Evolutionary conservation across 2,797 vertebrate genomes (phyloP), one percentile per base, ranked within the genome.

Genomic region (Epinephelus awoara): DNA sequence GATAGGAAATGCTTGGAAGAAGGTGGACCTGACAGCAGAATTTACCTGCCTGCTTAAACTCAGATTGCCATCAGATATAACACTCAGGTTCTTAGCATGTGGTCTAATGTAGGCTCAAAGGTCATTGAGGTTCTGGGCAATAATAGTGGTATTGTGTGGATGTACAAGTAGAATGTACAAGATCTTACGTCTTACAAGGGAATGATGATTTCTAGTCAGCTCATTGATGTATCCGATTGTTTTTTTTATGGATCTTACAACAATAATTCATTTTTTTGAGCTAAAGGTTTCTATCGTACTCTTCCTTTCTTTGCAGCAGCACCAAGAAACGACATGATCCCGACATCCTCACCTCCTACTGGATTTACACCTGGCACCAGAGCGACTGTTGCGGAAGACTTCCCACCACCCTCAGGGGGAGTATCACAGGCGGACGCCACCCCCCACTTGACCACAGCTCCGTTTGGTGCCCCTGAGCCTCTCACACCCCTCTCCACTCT

Each of bases 361-460:
- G 68, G 58, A 12, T 58, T 84, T 10, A 56, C 75, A 46, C 79
- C 79, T 7, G 69, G 83, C 82, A 85, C 82, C 10, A 64, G 85
- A n/a, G 87, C 0, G 0, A 63, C 87, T 1, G 64, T 52, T 0
- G 15, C 88, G 0, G 83, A 89, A 67, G 87, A 68, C 57, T 64
- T 74, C 47, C 47, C 67, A 0, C 78, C 78, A 0, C 82, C 83
- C 17, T 85, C 89, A 0, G 83, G 79, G 52, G 87, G 67, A 50
- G 86, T 85, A 2, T 95, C 94, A 1, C 94, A 92, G 82, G 93
- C 92, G 0, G 93, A 94, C 29, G 85, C 88, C 42, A 66, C 82
- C 44, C 85, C 84, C 1, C 81, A 76, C 75, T 55, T 92, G 84
- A 91, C 90, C 85, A 83, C 86, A 3, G 89, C 87, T 44, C 87